Evolutionary conservation across 2,113 vertebrate species (phyloP).

Genomic region (Myrmecophaga tridactyla): DNA sequence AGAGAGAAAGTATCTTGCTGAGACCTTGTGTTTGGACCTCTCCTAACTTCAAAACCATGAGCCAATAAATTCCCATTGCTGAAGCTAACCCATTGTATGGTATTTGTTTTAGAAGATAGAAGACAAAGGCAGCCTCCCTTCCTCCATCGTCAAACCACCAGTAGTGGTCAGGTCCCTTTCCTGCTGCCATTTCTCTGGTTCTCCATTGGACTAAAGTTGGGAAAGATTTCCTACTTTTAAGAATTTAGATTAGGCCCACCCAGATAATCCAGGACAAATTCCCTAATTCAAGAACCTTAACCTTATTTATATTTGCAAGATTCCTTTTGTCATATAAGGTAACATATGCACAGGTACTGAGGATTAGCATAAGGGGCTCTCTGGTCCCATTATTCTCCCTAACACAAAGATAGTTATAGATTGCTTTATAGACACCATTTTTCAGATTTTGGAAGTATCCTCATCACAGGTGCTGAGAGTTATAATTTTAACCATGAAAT

Average conservation of each 20-base stretch:
- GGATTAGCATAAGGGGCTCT: background rate
- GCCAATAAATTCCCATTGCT: no score
- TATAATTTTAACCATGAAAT: background rate
- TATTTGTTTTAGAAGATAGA: no score
- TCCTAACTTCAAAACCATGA: no score
- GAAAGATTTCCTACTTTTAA: no score
- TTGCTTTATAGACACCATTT: background rate
- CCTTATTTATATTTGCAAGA: background rate
- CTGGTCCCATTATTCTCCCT: background rate
- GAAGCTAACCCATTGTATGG: no score
- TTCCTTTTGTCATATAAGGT: background rate
- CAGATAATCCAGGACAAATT: no score
- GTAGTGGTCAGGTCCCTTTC: background rate
- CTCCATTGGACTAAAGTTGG: background rate
- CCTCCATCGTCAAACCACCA: no score
- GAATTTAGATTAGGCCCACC: no score
- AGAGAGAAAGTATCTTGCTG: no score
- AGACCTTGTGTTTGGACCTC: no score
- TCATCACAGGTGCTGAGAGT: background rate
- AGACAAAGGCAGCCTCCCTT: no score
- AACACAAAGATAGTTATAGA: background rate
- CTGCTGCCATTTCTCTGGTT: background rate
- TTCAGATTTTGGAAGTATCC: background rate
- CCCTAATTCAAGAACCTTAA: no score
- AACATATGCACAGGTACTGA: background rate